Evolutionary conservation across 2,797 vertebrate species (phyloP).

Genomic region (Apodemus agrarius): DNA sequence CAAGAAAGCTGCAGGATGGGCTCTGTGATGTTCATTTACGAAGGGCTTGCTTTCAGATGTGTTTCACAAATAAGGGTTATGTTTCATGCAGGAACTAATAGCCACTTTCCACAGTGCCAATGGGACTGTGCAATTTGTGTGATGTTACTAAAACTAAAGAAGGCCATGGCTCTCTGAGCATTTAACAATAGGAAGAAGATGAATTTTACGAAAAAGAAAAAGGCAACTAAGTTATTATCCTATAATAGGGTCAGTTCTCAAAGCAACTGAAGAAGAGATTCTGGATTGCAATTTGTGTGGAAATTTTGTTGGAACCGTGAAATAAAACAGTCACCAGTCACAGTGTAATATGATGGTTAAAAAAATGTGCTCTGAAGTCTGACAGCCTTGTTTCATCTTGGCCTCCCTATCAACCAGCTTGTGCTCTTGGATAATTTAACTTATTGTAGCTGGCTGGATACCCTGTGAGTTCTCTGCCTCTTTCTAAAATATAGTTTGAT

Average conservation of each 20-base stretch:
- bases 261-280: background rate
- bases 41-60: background rate
- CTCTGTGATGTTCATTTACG: background rate
- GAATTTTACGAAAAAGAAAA: background rate
- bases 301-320: background rate
- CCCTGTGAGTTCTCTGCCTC: background rate
- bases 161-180: background rate
- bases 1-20: background rate
- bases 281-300: background rate
- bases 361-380: background rate
- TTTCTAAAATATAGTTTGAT: background rate
- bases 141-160: background rate
- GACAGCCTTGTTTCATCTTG: background rate
- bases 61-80: background rate
- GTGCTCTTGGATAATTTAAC: background rate
- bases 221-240: background rate
- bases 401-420: background rate
- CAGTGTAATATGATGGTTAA: background rate
- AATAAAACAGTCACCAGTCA: background rate
- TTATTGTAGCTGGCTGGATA: background rate
- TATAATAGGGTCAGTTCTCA: background rate
- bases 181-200: conserved; percentile 15
- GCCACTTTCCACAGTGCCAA: background rate
- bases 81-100: background rate
- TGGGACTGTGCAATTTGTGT: background rate